Evolutionary conservation across 2,888 invertebrate species (phyloP).

Genomic region (Alloscopus bannaensis): DNA sequence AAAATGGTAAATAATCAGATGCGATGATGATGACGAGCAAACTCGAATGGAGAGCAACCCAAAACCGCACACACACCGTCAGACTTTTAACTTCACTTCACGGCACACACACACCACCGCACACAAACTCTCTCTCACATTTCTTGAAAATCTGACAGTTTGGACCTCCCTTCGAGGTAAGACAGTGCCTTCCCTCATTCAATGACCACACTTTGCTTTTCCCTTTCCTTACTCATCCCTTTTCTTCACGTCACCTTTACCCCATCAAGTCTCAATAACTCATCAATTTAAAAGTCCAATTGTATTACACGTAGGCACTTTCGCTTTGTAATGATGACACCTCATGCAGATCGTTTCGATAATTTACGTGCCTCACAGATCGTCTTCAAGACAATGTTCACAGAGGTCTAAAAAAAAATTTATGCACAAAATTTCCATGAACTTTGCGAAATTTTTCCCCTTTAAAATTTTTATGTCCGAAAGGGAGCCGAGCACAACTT

Average conservation of each 20-base stretch:
- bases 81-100: neutral
- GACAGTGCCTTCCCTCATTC: constrained; percentile 54
- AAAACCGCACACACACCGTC: neutral
- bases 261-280: neutral
- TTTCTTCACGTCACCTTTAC: constrained; percentile 20
- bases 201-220: constrained; percentile 56
- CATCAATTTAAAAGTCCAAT: too few relatives aligned
- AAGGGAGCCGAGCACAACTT: too few relatives aligned
- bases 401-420: too few relatives aligned
- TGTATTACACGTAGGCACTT: too few relatives aligned
- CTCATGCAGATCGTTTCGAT: too few relatives aligned
- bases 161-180: constrained; percentile 63
- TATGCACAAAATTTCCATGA: too few relatives aligned
- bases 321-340: too few relatives aligned
- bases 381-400: too few relatives aligned
- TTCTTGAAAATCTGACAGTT: constrained; percentile 44
- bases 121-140: constrained; percentile 55
- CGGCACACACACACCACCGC: constrained; percentile 38
- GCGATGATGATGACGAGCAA: constrained; percentile 45
- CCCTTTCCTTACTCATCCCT: constrained; percentile 27
- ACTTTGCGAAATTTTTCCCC: too few relatives aligned
- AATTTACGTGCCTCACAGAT: too few relatives aligned
- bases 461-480: too few relatives aligned
- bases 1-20: constrained; percentile 48
- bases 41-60: constrained; percentile 9